Percentiles rank a stretch among this genome's conserved stretches.
phyloP scores from a whole-genome alignment of 1,140 invertebrate genomes.

The Pogonognathellus flavescens region DNA sequence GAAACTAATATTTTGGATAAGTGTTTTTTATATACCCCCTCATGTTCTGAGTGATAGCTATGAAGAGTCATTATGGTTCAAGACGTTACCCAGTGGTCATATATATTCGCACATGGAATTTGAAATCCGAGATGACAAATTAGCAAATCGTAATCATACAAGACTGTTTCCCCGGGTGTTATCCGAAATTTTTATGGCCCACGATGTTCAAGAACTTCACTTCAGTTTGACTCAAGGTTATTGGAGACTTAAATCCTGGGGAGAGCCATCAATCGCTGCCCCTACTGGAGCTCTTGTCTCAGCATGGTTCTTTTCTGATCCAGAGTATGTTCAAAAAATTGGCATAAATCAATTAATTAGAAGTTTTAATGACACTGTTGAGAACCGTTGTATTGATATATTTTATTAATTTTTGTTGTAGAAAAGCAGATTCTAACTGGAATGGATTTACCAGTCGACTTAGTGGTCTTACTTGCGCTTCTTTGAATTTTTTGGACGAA shows the following conservation, averaged over 20 bases:
- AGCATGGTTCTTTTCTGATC: slow-evolving; percentile 85
- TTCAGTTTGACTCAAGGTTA: slow-evolving; percentile 91
- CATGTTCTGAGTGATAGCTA: slow-evolving; percentile 75
- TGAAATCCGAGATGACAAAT: slow-evolving; percentile 73
- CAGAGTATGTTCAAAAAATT: slow-evolving; percentile 70
- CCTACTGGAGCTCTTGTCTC: slow-evolving; percentile 93
- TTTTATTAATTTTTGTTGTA: slow-evolving; percentile 60
- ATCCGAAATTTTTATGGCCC: slow-evolving; percentile 88
- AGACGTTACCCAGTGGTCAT: slow-evolving; percentile 82
- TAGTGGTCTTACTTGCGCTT: slow-evolving; percentile 94
- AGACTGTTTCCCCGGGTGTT: slow-evolving; percentile 88
- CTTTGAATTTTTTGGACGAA: slow-evolving; percentile 94
- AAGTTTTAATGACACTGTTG: too few species aligned
- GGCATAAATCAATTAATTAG: too few species aligned
- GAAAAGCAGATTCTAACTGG: slow-evolving; percentile 85
- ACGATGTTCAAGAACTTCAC: slow-evolving; percentile 90
- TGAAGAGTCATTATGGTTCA: slow-evolving; percentile 85
- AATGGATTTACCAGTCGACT: slow-evolving; percentile 87
- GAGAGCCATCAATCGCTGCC: slow-evolving; percentile 86
- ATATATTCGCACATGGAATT: slow-evolving; percentile 90
- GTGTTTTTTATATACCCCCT: not conserved
- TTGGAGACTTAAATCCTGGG: slow-evolving; percentile 94
- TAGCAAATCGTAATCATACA: slow-evolving; percentile 61
- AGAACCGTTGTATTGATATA: slow-evolving; percentile 13
- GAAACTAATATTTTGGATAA: not conserved